phyloP scores from a whole-genome alignment of 2,888 invertebrate species.

The Rotaria sp. region DNA sequence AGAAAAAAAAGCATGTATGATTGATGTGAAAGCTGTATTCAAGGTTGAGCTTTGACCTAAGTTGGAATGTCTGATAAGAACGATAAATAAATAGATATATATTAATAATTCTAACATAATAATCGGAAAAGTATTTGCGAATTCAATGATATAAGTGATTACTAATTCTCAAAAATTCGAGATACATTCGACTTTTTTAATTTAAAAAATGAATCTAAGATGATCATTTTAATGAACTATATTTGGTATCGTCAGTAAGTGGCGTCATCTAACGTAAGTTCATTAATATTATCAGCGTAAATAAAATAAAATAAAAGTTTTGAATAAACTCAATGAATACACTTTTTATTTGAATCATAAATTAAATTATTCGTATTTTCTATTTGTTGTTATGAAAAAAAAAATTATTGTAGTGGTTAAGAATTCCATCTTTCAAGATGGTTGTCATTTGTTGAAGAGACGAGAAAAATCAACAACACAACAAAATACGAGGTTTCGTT shows the following conservation, averaged over 20 bases:
- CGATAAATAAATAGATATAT: too few relatives aligned
- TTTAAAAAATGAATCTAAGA: too few relatives aligned
- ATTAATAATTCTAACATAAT: too few relatives aligned
- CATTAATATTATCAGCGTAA: not conserved
- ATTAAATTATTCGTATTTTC: not conserved
- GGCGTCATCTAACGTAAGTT: not conserved
- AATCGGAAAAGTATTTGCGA: too few relatives aligned
- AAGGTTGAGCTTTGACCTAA: too few relatives aligned
- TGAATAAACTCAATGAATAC: not conserved
- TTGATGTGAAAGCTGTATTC: not conserved
- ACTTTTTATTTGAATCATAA: not conserved
- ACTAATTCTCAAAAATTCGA: too few relatives aligned
- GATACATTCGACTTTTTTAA: too few relatives aligned
- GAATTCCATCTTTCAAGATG: slow-evolving; percentile 1
- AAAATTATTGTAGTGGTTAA: not conserved
- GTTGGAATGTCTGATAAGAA: too few relatives aligned
- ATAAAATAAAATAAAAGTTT: not conserved
- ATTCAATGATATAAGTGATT: too few relatives aligned
- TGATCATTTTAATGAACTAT: too few relatives aligned
- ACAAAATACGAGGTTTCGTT: not conserved
- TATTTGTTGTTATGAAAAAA: not conserved
- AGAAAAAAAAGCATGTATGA: not conserved
- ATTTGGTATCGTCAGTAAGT: too few relatives aligned
- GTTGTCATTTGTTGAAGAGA: not conserved
- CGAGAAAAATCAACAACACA: not conserved